Evolutionary conservation across 2,113 vertebrate genomes (phyloP).

Genomic region (Ginglymostoma cirratum): DNA sequence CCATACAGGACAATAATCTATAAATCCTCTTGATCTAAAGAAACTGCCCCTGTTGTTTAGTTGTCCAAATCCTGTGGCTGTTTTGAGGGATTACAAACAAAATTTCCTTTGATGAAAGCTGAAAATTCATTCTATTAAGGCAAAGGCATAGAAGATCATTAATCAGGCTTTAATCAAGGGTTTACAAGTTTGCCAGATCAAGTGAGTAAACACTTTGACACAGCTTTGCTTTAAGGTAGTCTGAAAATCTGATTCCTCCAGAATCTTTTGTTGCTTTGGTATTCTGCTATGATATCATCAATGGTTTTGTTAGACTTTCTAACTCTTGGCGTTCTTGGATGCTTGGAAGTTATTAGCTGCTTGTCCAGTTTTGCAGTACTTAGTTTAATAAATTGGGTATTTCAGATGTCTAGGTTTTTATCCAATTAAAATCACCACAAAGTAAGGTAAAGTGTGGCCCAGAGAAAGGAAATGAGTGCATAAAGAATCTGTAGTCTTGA

Average conservation of each 20-base stretch:
- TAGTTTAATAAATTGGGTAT: too few species aligned
- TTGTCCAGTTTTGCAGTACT: neutral
- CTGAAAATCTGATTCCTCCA: neutral
- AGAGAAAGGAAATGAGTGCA: too few species aligned
- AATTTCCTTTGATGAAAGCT: neutral
- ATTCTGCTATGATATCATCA: neutral
- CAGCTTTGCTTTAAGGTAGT: neutral
- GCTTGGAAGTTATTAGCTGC: neutral
- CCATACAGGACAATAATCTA: neutral
- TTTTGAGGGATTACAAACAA: neutral
- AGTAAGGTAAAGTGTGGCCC: too few species aligned
- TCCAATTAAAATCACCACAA: too few species aligned
- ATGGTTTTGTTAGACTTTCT: neutral
- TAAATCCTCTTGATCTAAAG: neutral
- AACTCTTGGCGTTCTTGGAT: neutral
- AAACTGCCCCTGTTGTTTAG: neutral
- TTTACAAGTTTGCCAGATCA: neutral
- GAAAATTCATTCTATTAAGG: neutral
- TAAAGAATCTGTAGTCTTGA: too few species aligned
- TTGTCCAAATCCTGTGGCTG: neutral
- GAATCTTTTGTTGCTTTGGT: neutral
- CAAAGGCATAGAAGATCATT: neutral
- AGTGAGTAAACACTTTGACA: neutral
- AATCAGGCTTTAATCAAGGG: neutral
- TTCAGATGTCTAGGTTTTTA: too few species aligned